Evolutionary conservation across 2,113 vertebrate genomes (phyloP).

Genomic region (Myocastor coypus): DNA sequence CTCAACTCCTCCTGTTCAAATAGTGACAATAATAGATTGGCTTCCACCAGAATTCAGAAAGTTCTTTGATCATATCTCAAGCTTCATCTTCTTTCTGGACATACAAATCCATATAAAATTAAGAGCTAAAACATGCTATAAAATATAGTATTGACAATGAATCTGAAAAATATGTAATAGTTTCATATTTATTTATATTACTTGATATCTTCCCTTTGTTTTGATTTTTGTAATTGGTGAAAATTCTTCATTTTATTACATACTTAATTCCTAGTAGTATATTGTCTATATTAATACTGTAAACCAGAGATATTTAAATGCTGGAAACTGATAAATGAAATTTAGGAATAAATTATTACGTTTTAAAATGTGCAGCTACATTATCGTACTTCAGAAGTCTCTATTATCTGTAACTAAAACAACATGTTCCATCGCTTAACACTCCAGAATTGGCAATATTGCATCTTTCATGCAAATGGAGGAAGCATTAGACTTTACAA

Average conservation of each 20-base stretch:
- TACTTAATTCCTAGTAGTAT: conserved; percentile 38
- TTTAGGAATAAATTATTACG: conserved; percentile 44
- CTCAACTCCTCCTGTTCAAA: conserved; percentile 53
- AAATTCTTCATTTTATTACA: conserved; percentile 61
- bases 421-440: conserved; percentile 60
- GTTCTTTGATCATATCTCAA: conserved; percentile 26
- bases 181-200: conserved; percentile 53
- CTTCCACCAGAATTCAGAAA: conserved; percentile 46
- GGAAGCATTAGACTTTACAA: conserved; percentile 68
- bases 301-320: conserved; percentile 56
- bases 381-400: conserved; percentile 37
- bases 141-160: conserved; percentile 34
- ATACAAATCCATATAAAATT: conserved; percentile 27
- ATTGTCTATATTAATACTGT: conserved; percentile 31
- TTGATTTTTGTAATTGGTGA: conserved; percentile 31
- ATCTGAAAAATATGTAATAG: background rate
- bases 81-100: conserved; percentile 7
- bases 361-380: conserved; percentile 52
- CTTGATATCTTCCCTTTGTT: conserved; percentile 12
- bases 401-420: conserved; percentile 59
- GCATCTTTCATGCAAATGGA: conserved; percentile 45
- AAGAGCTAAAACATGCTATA: background rate
- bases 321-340: conserved; percentile 56
- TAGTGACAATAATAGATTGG: conserved; percentile 16
- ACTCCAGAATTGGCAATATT: conserved; percentile 61